A percentile compares a stretch with the other conserved stretches of the same genome.
Conservation (phyloP, 2,113 vertebrate species). For the Melanerpes aurifrons region DNA sequence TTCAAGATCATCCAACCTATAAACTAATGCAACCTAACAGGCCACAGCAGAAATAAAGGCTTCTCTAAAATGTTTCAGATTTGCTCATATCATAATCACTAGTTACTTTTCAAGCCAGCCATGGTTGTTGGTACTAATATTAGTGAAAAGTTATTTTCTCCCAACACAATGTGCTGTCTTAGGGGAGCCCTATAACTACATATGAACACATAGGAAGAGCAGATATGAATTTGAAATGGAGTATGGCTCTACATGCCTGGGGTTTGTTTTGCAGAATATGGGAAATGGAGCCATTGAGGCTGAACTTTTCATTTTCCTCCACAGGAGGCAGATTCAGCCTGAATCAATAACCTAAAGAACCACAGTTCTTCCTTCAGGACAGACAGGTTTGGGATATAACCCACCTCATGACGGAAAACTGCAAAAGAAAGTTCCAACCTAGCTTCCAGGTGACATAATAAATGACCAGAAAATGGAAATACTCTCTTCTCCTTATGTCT, state of each 20-base stretch:
- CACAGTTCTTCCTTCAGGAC: background rate
- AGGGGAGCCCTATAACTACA: background rate
- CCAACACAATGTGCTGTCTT: background rate
- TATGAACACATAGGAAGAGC: background rate
- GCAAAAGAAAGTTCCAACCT: background rate
- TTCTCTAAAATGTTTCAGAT: background rate
- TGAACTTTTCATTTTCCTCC: conserved; percentile 10
- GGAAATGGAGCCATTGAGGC: background rate
- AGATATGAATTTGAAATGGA: background rate
- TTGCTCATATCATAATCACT: background rate
- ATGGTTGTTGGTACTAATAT: background rate
- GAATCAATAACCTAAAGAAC: background rate
- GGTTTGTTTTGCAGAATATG: background rate
- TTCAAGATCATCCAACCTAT: too few relatives aligned
- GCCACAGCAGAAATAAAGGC: background rate
- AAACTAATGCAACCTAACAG: background rate
- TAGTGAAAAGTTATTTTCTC: background rate
- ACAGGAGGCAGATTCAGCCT: conserved; percentile 9
- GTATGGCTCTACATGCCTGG: background rate
- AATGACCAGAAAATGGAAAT: background rate
- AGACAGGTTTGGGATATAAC: background rate
- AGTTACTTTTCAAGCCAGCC: background rate
- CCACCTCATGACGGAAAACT: background rate
- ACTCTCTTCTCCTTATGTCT: background rate
- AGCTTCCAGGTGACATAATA: background rate